Evolutionary conservation across 37 sponge, comb jelly and placozoan species (phyloP), one percentile per base, ranked within the genome.

Genomic region (Geodia barretti): DNA sequence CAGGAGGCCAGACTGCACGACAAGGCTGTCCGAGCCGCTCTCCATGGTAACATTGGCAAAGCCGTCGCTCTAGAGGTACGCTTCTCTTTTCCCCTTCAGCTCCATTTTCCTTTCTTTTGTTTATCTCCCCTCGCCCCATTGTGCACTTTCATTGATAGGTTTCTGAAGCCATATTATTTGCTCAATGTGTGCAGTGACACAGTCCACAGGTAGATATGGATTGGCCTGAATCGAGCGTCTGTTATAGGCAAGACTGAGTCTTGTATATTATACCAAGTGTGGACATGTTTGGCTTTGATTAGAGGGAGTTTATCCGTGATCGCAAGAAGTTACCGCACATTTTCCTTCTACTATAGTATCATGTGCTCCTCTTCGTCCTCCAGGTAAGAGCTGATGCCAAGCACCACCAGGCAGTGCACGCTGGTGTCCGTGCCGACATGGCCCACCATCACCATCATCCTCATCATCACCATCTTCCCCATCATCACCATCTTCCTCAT

Each of bases 1-100:
- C 72, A 92, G 43, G 92, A 92, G 75, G 84, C 74, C 1, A 68
- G 76, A 3, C 78, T 92, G 5, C 92, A 92, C 75, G 40, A 47
- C 64, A 83, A 76, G 32, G 92, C 92, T 34, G 75, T 75, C 30
- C 74, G 80, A 1, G 92, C 92, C 29, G 92, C 92, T 40, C 72
- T 92, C 1, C 92, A 92, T 60, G 92, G 92, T 0, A 87, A 79
- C 59, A 74, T 92, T n/a, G 92, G 87, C 24, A 74, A 79, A 43
- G 92, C 92, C 20, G 21, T 87, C 8, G 70, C 34, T 24, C 70
- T 92, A 21, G 89, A 89, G 74, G 89, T 89, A 32, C n/a, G n/a
- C n/a, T n/a, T n/a, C n/a, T n/a, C n/a, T n/a, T n/a, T n/a, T n/a
- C 4, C 33, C 61, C 1, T 29, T 33, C 30, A 73, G 11, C 20